These are phyloP conservation scores for Oreocharis arfaki DNA, from an alignment of 2,113 vertebrate species.

Conservation along the genomic window DNA sequence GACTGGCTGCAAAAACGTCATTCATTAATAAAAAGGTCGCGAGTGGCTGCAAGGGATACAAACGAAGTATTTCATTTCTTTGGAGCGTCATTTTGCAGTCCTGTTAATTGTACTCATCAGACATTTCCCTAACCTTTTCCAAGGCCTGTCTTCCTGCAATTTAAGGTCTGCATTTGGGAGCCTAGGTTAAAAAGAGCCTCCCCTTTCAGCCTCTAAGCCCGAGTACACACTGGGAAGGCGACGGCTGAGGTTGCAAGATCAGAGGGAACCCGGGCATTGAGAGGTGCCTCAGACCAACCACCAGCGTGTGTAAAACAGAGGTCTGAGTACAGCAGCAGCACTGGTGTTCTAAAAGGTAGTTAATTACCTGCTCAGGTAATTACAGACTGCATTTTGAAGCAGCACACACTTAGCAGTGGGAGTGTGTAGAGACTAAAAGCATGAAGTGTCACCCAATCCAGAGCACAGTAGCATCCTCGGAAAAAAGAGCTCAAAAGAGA, in stretches of 20 bases:
- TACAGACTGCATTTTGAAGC: not conserved
- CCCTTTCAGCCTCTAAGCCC: not conserved
- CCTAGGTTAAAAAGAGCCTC: not conserved
- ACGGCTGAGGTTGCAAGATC: not conserved
- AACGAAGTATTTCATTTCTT: not conserved
- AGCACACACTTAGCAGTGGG: not conserved
- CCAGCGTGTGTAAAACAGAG: not conserved
- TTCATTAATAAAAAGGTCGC: not conserved
- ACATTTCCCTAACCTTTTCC: not conserved
- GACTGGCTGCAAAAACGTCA: not conserved
- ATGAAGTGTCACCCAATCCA: not conserved
- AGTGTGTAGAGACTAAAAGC: not conserved
- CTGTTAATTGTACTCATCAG: not conserved
- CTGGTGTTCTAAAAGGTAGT: not conserved
- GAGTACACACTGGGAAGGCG: fast-evolving
- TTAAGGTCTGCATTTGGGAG: not conserved
- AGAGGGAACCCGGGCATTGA: not conserved
- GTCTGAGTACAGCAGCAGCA: not conserved
- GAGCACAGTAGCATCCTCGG: not conserved
- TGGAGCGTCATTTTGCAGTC: not conserved
- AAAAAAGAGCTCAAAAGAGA: not conserved
- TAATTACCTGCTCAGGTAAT: not conserved
- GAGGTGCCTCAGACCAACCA: not conserved
- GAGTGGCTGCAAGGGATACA: not conserved
- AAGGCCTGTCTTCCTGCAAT: not conserved